Conservation (phyloP, 1,140 invertebrate genomes). For the Tetramorium parvispinum region DNA sequence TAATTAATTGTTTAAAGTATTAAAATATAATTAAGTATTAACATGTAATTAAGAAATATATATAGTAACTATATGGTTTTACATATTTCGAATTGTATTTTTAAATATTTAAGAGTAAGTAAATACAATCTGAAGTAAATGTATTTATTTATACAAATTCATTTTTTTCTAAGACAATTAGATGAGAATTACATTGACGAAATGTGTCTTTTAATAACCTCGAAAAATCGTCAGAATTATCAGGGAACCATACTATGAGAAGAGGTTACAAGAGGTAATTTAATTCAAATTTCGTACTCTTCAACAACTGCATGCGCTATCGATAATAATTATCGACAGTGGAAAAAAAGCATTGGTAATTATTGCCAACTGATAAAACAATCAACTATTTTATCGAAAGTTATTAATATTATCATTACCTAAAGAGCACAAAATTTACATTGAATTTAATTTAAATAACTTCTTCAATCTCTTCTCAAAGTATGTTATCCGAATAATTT, state of each 20-base stretch:
- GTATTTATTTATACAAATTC: neutral
- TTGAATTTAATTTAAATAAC: too few species aligned
- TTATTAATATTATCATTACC: neutral
- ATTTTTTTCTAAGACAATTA: neutral
- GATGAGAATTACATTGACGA: neutral
- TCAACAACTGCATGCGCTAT: neutral
- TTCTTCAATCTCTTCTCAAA: too few species aligned
- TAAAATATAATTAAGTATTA: too few species aligned
- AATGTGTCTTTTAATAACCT: neutral
- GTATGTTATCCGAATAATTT: too few species aligned
- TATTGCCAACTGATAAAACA: neutral
- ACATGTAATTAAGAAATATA: too few species aligned
- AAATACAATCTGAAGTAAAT: neutral
- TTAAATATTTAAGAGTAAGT: neutral
- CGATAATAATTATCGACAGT: neutral
- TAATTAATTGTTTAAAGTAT: too few species aligned
- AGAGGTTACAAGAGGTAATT: neutral
- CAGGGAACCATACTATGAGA: neutral
- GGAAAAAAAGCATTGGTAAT: neutral
- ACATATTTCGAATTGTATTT: neutral
- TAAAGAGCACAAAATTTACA: too few species aligned
- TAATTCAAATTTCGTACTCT: neutral
- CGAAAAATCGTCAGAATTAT: neutral
- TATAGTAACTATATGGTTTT: too few species aligned
- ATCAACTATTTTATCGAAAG: neutral